Evolutionary conservation across 2,797 vertebrate species (phyloP), one percentile per base, ranked within the genome.

Genomic region (Pelochelys cantorii): DNA sequence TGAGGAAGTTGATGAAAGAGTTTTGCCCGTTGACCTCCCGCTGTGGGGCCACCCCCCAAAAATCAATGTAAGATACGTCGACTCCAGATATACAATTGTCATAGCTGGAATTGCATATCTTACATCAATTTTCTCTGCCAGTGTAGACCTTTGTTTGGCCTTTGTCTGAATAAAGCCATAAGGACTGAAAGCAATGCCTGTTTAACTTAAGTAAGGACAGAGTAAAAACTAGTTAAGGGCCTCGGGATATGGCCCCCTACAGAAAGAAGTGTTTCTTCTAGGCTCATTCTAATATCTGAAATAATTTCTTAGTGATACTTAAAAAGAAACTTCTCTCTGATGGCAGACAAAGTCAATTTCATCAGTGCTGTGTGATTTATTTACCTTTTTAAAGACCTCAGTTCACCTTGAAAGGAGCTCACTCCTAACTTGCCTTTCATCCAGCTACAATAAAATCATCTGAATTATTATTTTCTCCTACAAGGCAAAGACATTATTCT

Each of bases 321-420:
- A 11, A 71, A n/a, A 89, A 91, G 29, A 18, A 88, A 31, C 86
- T 25, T 74, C 3, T 87, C 34, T 90, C 17, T 92, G 29, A 86
- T 93, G 54, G 74, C 25, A 88, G 62, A 84, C 37, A n/a, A 88
- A 84, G 80, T 87, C 48, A 79, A 55, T 22, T 79, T 74, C 60
- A 84, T 88, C 20, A 92, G 23, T 4, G 18, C 7, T 85, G 83
- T 29, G 53, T 88, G 79, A 79, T 78, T 75, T 7, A 59, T 79
- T 95, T 93, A 5, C 53, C 31, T 90, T 42, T 80, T 87, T 5
- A 13, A 62, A 60, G 83, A 81, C 92, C 82, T 88, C 17, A 83
- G 83, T 86, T 91, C 14, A 74, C 78, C 81, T 89, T 89, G 78
- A 75, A 71, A 91, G 48, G 57, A 83, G 93, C 1, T 75, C 0